These are phyloP conservation scores for Sebastiscus tertius DNA, from an alignment of 2,797 vertebrate genomes.

Conservation along the genomic window DNA sequence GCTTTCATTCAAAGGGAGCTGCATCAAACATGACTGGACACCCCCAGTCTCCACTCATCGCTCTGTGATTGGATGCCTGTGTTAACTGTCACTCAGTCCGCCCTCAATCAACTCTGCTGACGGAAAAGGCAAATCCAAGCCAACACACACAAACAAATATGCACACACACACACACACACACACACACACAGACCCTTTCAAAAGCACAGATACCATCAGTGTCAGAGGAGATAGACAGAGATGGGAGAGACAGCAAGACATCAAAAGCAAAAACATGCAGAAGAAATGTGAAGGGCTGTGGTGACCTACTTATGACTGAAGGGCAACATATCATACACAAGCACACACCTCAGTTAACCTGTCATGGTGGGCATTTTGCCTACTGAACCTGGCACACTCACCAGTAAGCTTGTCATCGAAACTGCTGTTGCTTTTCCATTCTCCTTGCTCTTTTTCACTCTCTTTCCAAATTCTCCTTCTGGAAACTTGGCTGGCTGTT, in stretches of 20 bases:
- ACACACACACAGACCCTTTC: neutral
- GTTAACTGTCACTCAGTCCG: slow-evolving; percentile 20
- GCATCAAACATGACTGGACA: slow-evolving; percentile 18
- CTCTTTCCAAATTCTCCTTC: neutral
- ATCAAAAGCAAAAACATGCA: slow-evolving; percentile 38
- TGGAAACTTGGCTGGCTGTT: slow-evolving; percentile 50
- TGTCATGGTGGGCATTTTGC: slow-evolving; percentile 35
- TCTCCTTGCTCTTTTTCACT: slow-evolving; percentile 10
- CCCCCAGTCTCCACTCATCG: slow-evolving; percentile 4
- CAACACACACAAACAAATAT: neutral
- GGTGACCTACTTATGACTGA: slow-evolving; percentile 38
- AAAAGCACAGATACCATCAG: slow-evolving; percentile 39
- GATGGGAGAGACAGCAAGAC: slow-evolving; percentile 17
- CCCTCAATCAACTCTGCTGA: slow-evolving; percentile 7
- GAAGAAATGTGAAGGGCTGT: slow-evolving; percentile 19
- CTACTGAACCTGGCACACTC: slow-evolving; percentile 37
- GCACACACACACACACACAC: neutral
- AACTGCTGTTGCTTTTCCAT: slow-evolving; percentile 39
- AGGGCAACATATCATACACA: neutral
- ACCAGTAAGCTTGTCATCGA: slow-evolving; percentile 27
- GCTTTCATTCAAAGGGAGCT: neutral
- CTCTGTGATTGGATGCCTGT: slow-evolving; percentile 4
- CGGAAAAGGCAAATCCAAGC: neutral
- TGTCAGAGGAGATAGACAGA: slow-evolving; percentile 3
- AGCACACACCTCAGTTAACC: slow-evolving; percentile 35